These are phyloP conservation scores for Tragelaphus scriptus DNA, from an alignment of 2,113 vertebrate species.

Conservation along the genomic window DNA sequence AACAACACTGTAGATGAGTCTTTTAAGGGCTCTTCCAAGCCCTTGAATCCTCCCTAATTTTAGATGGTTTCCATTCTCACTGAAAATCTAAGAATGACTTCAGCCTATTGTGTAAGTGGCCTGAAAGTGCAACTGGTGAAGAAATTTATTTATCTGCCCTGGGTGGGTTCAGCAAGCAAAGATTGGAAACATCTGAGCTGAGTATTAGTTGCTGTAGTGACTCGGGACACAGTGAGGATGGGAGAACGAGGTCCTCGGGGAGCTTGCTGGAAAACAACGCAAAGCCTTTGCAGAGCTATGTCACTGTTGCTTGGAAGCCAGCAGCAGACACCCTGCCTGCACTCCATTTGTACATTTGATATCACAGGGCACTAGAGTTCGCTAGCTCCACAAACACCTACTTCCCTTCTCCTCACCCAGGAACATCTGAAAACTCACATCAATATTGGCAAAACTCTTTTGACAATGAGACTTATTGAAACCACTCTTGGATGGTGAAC, in stretches of 20 bases:
- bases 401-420: background rate
- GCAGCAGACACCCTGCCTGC: background rate
- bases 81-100: slow-evolving; percentile 62
- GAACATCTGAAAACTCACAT: background rate
- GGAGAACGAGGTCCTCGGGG: background rate
- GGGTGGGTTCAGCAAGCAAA: slow-evolving; percentile 32
- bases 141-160: slow-evolving; percentile 19
- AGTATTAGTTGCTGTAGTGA: background rate
- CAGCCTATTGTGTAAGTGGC: slow-evolving; percentile 61
- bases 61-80: slow-evolving; percentile 50
- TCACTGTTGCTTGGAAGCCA: background rate
- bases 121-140: background rate
- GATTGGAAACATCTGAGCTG: slow-evolving; percentile 42
- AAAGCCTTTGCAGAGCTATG: background rate
- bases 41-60: slow-evolving; percentile 28
- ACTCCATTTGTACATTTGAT: background rate
- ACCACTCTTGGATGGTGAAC: background rate
- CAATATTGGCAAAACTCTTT: no score
- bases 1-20: background rate
- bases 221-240: background rate
- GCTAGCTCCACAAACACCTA: background rate
- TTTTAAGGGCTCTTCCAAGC: slow-evolving; percentile 21
- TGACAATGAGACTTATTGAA: background rate
- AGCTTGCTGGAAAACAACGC: background rate
- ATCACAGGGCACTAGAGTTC: background rate